Conservation (phyloP, 2,797 vertebrate genomes). For the Pseudochirops cupreus region DNA sequence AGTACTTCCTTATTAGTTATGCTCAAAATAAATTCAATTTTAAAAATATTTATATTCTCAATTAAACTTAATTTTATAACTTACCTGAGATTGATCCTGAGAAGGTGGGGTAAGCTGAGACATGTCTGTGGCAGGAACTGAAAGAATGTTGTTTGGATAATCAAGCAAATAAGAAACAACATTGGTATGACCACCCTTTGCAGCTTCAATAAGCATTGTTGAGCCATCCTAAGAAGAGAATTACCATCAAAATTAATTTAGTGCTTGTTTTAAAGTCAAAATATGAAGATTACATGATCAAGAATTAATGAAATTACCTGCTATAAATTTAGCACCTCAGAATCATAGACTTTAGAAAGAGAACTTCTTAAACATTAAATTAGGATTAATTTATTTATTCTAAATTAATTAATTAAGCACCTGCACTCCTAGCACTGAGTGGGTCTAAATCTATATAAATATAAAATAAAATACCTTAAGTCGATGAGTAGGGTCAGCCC, state of each 20-base stretch:
- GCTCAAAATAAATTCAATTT: conserved; percentile 48
- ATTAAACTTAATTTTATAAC: conserved; percentile 51
- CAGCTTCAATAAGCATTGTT: conserved; percentile 99
- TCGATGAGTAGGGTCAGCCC: conserved; percentile 98
- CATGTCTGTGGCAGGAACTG: conserved; percentile 94
- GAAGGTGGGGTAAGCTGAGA: conserved; percentile 97
- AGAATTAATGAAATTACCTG: not conserved
- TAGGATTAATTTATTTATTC: not conserved
- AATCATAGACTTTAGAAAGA: not conserved
- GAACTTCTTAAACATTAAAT: not conserved
- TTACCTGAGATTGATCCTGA: conserved; percentile 98
- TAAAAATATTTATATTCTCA: conserved; percentile 56
- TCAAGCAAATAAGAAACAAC: conserved; percentile 99
- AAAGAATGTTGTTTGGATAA: conserved; percentile 98
- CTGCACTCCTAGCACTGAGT: not conserved
- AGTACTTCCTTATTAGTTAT: conserved; percentile 23
- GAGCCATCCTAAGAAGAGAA: conserved; percentile 93
- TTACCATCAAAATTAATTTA: conserved; percentile 71
- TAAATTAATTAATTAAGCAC: not conserved
- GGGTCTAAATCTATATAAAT: not conserved
- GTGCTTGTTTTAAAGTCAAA: conserved; percentile 5
- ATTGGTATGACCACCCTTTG: conserved; percentile 99
- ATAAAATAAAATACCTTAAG: conserved; percentile 91
- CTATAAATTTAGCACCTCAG: not conserved
- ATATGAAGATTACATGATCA: not conserved